These are phyloP conservation scores for Sipha maydis DNA, from an alignment of 2,888 invertebrate species.

Conservation along the genomic window DNA sequence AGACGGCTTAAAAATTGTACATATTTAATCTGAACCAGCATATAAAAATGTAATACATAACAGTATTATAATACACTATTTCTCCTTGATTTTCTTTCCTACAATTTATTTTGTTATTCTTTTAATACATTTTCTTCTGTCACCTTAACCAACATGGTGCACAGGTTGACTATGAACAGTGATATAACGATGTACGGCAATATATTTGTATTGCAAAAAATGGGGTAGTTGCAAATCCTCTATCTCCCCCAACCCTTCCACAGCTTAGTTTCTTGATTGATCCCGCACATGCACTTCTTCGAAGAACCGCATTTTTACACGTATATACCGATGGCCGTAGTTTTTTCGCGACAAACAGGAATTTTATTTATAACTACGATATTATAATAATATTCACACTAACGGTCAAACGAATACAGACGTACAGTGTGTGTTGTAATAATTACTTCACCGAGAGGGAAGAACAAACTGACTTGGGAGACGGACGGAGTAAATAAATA, in stretches of 20 bases:
- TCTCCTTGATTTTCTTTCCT: no score
- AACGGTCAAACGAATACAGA: background rate
- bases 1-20: no score
- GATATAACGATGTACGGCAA: background rate
- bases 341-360: background rate
- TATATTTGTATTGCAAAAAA: background rate
- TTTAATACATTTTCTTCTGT: background rate
- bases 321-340: background rate
- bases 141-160: background rate
- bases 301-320: background rate
- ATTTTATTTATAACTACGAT: background rate
- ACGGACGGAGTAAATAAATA: no score
- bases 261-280: background rate
- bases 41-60: no score
- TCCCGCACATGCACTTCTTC: background rate
- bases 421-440: no score
- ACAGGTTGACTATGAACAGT: background rate
- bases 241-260: background rate
- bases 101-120: background rate
- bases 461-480: background rate
- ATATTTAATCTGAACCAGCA: no score
- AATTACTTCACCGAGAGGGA: background rate
- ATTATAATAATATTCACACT: background rate
- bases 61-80: no score
- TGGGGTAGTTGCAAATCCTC: background rate